These are phyloP conservation scores for Caenorhabditis wallacei DNA, from an alignment of 2,888 invertebrate genomes.

Conservation along the genomic window DNA sequence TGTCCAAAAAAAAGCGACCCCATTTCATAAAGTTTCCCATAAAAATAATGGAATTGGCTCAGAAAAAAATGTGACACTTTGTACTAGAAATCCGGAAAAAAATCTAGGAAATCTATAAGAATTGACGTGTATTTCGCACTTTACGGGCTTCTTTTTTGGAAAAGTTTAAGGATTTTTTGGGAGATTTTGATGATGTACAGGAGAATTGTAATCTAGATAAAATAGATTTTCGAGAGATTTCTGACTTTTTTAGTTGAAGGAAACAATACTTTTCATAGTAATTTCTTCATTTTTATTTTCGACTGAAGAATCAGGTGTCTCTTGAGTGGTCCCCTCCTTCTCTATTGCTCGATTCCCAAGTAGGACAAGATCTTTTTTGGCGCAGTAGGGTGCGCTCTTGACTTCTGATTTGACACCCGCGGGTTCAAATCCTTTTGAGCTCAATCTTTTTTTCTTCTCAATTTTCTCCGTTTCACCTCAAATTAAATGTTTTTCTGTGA, in stretches of 20 bases:
- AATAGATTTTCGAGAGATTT: too few relatives aligned
- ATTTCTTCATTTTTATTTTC: too few relatives aligned
- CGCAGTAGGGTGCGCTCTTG: too few relatives aligned
- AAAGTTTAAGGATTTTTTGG: background rate
- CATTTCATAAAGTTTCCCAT: background rate
- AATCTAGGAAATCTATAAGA: background rate
- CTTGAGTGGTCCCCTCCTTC: too few relatives aligned
- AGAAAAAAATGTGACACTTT: background rate
- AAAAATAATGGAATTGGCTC: background rate
- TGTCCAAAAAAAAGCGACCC: background rate
- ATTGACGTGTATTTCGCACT: background rate
- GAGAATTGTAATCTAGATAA: too few relatives aligned
- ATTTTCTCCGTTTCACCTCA: background rate
- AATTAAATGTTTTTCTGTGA: background rate
- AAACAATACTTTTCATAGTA: too few relatives aligned
- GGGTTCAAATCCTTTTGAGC: background rate
- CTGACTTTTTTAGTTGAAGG: too few relatives aligned
- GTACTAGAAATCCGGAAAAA: constrained; percentile 5
- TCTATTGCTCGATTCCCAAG: too few relatives aligned
- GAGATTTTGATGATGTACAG: too few relatives aligned
- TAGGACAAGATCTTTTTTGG: too few relatives aligned
- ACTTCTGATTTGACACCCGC: too few relatives aligned
- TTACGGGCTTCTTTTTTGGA: background rate
- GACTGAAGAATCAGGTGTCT: too few relatives aligned
- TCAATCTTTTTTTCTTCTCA: background rate